phyloP scores from a whole-genome alignment of 2,113 vertebrate genomes.

The Isichthys henryi region DNA sequence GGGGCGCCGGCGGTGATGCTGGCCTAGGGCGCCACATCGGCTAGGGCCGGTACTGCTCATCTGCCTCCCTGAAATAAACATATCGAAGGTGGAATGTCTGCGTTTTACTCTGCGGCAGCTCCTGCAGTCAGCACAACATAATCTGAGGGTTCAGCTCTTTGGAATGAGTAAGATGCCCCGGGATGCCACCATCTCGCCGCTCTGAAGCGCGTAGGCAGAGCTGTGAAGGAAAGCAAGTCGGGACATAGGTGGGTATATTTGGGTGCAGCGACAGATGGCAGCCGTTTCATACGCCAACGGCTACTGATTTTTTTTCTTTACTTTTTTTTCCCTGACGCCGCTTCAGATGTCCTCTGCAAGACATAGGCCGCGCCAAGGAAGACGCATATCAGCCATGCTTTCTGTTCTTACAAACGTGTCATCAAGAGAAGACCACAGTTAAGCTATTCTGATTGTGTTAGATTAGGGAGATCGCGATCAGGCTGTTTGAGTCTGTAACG shows the following conservation, averaged over 20 bases:
- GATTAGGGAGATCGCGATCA: neutral
- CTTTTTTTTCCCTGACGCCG: neutral
- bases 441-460: neutral
- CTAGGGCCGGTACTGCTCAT: neutral
- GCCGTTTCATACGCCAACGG: neutral
- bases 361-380: neutral
- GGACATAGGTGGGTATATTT: neutral
- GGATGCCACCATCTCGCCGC: neutral
- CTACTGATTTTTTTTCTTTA: neutral
- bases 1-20: too few species aligned
- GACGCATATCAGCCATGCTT: neutral
- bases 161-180: neutral
- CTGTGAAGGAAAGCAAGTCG: neutral
- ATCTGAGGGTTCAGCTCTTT: neutral
- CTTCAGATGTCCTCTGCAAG: neutral
- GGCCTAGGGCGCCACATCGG: neutral
- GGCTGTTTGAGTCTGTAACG: neutral
- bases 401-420: neutral
- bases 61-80: neutral
- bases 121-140: neutral
- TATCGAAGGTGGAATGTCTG: neutral
- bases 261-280: neutral
- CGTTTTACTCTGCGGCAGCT: neutral
- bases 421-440: neutral
- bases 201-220: neutral